Percentiles rank a stretch among this genome's conserved stretches.
Conservation (phyloP, 2,888 invertebrate genomes). For the Hymenopus coronatus region DNA sequence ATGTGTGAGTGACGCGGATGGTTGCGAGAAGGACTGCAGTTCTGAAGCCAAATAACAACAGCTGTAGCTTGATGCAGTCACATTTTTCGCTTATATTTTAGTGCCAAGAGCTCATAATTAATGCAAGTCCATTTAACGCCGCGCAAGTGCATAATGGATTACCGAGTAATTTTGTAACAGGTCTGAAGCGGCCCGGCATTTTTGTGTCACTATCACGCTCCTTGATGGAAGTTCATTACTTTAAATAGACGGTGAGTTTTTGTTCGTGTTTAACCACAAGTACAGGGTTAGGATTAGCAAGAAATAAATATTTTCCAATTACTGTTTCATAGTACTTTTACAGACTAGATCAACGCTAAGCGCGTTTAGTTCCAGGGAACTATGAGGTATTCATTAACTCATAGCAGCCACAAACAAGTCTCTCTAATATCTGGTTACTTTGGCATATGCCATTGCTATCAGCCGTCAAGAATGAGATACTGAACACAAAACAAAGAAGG, state of each 20-base stretch:
- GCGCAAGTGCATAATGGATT: background rate
- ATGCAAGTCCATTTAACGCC: background rate
- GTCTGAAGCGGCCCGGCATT: background rate
- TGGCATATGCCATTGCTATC: too few relatives aligned
- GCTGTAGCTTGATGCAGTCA: background rate
- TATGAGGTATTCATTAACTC: too few relatives aligned
- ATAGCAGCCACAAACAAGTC: too few relatives aligned
- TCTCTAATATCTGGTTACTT: too few relatives aligned
- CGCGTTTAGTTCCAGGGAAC: too few relatives aligned
- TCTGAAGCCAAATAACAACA: background rate
- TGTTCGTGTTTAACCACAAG: background rate
- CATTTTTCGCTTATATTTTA: background rate
- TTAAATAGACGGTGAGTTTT: background rate
- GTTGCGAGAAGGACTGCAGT: too few relatives aligned
- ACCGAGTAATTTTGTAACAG: background rate
- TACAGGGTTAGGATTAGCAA: background rate
- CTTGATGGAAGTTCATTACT: background rate
- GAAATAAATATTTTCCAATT: too few relatives aligned
- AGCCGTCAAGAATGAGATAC: too few relatives aligned
- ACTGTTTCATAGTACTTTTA: too few relatives aligned
- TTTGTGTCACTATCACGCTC: background rate
- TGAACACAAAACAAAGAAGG: too few relatives aligned
- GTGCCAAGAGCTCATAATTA: background rate
- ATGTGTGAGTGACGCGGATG: too few relatives aligned
- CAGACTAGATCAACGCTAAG: too few relatives aligned